Base-by-base conservation (phyloP, 1,140 invertebrate genomes). In the Tribolium madens region DNA sequence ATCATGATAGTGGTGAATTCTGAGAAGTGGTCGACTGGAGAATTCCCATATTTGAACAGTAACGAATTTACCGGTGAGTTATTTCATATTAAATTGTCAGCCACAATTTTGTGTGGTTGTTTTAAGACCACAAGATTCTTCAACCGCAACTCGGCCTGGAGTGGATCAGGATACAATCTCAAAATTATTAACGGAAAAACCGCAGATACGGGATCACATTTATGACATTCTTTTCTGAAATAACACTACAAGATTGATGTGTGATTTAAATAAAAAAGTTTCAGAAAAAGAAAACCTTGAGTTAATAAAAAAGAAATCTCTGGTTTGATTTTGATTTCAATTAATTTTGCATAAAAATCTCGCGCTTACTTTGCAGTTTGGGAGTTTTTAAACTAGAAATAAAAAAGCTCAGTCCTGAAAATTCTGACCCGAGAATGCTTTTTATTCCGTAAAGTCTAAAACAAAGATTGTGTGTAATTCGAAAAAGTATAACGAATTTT, bases 71-170 rank as follows among this genome's bases (percentile, higher is more conserved):
- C 57, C 57, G 26, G 57, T 64, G 57, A 26, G 57, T 64, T 64
- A 14, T n/a, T 64, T 26, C 3, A 31, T 64, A 64, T 64, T 64
- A 64, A 64, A 64, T 64, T 64, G 26, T 64, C 26, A 1, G 14
- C 57, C 57, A 15, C 26, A 64, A 21, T 64, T 64, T 26, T 64
- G 17, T 64, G n/a, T 14, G 21, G 57, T 33, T 42, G 26, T 64
- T 64, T 64, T 33, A 64, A 64, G 26, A 64, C 57, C 57, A 26
- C 57, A 64, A n/a, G 26, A 64, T 64, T 33, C 14, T 33, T 64
- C 3, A 33, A 64, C 57, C 21, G 14, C 21, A 57, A 57, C 3
- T 42, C 2, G n/a, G 4, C 9, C 36, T 42, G 36, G 9, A 42
- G 36, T 42, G 36, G 36, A 42, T 42, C 9, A 42, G 36, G 36